These are phyloP conservation scores for Trissolcus japonicus DNA, from an alignment of 2,888 invertebrate species.

Conservation along the genomic window DNA sequence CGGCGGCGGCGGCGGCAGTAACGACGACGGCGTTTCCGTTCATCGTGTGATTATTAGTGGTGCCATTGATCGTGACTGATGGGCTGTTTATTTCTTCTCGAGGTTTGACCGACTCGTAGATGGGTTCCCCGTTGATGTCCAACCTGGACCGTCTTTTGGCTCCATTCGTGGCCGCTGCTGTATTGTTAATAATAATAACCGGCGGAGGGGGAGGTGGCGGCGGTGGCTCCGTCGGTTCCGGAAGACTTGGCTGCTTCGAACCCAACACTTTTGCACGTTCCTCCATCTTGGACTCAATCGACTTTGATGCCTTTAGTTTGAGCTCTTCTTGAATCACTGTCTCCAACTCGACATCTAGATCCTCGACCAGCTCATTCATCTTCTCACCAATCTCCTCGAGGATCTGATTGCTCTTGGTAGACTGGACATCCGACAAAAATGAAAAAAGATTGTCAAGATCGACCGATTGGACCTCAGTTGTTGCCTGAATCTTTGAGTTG, in stretches of 20 bases:
- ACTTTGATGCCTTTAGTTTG: constrained; percentile 54
- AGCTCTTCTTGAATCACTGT: constrained; percentile 81
- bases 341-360: constrained; percentile 87
- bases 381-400: constrained; percentile 90
- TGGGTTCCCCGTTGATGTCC: constrained; percentile 81
- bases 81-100: constrained; percentile 78
- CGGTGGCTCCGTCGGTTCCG: constrained; percentile 87
- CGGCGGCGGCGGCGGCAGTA: no score
- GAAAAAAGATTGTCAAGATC: constrained; percentile 94
- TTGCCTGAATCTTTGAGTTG: constrained; percentile 79
- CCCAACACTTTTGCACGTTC: constrained; percentile 60
- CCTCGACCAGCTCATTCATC: constrained; percentile 89
- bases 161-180: constrained; percentile 79
- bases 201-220: constrained; percentile 82
- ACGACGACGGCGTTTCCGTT: constrained; percentile 67
- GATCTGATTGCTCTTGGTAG: constrained; percentile 80
- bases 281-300: constrained; percentile 35
- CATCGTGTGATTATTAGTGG: constrained; percentile 51
- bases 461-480: constrained; percentile 82
- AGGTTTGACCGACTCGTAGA: constrained; percentile 90
- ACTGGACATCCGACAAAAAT: constrained; percentile 88
- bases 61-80: constrained; percentile 67
- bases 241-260: constrained; percentile 79
- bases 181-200: constrained; percentile 50
- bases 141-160: constrained; percentile 64